These are phyloP conservation scores for Hydrozoanthus tunicans DNA, from an alignment of 64 coral and sea anemone species.

Conservation along the genomic window DNA sequence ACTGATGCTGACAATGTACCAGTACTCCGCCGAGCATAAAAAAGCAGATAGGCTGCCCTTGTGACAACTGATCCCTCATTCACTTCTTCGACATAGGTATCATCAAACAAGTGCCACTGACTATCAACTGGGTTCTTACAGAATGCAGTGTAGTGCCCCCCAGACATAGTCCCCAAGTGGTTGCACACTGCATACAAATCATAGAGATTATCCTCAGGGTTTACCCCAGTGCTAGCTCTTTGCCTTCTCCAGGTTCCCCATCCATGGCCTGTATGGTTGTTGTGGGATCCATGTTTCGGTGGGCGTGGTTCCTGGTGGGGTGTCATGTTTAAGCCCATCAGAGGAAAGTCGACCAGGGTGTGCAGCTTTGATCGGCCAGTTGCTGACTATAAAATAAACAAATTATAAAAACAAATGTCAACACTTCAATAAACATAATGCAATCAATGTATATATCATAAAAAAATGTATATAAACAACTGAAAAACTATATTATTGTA, in stretches of 20 bases:
- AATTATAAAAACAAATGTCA: no score
- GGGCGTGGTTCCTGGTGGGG: slow-evolving; percentile 75
- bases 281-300: slow-evolving; percentile 32
- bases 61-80: slow-evolving; percentile 53
- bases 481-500: no score
- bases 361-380: slow-evolving; percentile 85
- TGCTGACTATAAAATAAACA: slow-evolving; percentile 36
- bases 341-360: slow-evolving; percentile 82
- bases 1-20: slow-evolving; percentile 69
- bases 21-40: slow-evolving; percentile 77
- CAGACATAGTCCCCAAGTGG: slow-evolving; percentile 87
- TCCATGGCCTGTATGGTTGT: slow-evolving; percentile 33
- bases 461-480: no score
- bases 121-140: slow-evolving; percentile 87
- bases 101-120: slow-evolving; percentile 84
- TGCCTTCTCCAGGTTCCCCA: slow-evolving; percentile 76
- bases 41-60: slow-evolving; percentile 88
- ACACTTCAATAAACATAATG: no score
- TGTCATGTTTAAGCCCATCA: slow-evolving; percentile 74
- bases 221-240: slow-evolving; percentile 26
- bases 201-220: slow-evolving; percentile 76
- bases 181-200: slow-evolving; percentile 94
- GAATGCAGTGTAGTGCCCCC: slow-evolving; percentile 90
- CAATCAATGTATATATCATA: no score
- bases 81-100: slow-evolving; percentile 74